Percentiles rank a stretch among this genome's conserved stretches.
Evolutionary conservation across 2,113 vertebrate genomes (phyloP).

Genomic region (Polypterus senegalus): DNA sequence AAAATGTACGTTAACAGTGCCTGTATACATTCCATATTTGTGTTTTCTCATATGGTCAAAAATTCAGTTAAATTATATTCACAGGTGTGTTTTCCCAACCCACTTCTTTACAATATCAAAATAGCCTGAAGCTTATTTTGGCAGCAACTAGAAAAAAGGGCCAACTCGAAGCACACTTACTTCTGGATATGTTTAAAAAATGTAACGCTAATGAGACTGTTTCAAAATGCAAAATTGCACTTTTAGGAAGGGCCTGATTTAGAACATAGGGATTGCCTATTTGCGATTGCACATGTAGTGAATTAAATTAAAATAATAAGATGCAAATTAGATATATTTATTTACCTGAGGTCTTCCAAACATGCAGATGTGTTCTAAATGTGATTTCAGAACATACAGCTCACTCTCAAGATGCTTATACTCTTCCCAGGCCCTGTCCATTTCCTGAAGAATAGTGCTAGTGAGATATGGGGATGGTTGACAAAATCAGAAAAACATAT

Average conservation of each 20-base stretch:
- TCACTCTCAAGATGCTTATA: conserved; percentile 72
- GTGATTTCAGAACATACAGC: conserved; percentile 61
- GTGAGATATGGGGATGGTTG: not conserved
- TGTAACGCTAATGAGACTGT: no score
- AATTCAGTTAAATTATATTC: no score
- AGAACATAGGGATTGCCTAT: not conserved
- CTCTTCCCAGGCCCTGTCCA: conserved; percentile 63
- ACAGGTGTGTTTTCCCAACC: no score
- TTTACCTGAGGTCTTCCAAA: conserved; percentile 66
- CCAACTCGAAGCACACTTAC: no score
- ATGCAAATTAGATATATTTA: not conserved
- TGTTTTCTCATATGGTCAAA: no score
- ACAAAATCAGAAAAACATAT: not conserved
- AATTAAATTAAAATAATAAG: not conserved
- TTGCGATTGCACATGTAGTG: not conserved
- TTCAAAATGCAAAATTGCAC: not conserved
- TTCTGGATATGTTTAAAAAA: no score
- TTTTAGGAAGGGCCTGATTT: not conserved
- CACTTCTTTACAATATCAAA: no score
- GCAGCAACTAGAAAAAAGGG: no score
- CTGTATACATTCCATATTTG: no score
- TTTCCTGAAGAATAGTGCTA: conserved; percentile 45
- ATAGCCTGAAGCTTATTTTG: no score
- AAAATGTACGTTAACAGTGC: no score
- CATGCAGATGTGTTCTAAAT: conserved; percentile 64